Conservation (phyloP, 2,888 invertebrate species). For the Chelonus formosanus region DNA sequence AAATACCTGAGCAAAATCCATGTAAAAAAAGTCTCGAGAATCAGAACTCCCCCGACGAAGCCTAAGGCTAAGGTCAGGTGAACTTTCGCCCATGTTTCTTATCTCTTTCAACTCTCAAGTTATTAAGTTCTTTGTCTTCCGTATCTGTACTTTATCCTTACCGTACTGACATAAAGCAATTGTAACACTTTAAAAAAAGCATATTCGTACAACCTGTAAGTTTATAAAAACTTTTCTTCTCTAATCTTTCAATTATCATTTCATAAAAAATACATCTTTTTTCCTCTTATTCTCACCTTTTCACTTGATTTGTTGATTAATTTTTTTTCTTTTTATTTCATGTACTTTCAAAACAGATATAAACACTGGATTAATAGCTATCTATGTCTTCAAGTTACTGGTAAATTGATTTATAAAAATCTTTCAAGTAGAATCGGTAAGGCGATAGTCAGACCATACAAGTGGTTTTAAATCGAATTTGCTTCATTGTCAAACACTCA, state of each 20-base stretch:
- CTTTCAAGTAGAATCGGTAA: too few relatives aligned
- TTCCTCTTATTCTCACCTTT: too few relatives aligned
- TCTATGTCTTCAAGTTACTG: too few relatives aligned
- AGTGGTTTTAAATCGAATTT: too few relatives aligned
- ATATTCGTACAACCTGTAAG: conserved; percentile 35
- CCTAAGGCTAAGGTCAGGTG: conserved; percentile 86
- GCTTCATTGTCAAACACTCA: conserved; percentile 3
- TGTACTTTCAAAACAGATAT: too few relatives aligned
- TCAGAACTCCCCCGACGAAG: conserved; percentile 86
- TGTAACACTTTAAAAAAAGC: conserved; percentile 56
- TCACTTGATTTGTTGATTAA: conserved; percentile 5
- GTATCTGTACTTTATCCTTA: conserved; percentile 24
- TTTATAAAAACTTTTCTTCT: background rate
- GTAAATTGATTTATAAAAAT: too few relatives aligned
- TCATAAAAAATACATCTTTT: too few relatives aligned
- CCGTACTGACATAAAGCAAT: conserved; percentile 44
- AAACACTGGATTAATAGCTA: too few relatives aligned
- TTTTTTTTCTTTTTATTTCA: background rate
- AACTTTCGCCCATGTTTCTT: conserved; percentile 75
- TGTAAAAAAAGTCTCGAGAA: conserved; percentile 87
- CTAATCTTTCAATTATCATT: too few relatives aligned
- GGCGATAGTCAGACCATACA: too few relatives aligned
- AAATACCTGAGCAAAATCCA: conserved; percentile 81
- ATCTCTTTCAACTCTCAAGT: conserved; percentile 24
- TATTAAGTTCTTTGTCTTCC: conserved; percentile 18